phyloP scores from a whole-genome alignment of 1,140 invertebrate genomes.

The Phortica variegata region DNA sequence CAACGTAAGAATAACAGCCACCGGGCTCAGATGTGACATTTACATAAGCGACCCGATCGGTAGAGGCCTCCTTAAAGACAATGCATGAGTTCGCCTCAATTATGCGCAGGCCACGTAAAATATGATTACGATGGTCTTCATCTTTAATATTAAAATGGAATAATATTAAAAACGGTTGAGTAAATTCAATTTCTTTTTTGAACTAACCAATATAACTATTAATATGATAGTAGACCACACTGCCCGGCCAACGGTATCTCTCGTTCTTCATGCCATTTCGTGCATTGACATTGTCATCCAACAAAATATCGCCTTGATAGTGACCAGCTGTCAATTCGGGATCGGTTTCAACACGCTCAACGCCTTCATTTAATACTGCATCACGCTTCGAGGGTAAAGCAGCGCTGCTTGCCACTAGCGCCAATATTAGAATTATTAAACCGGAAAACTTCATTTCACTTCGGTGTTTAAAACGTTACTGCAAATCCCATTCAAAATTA shows the following conservation, averaged over 20 bases:
- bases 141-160: no score
- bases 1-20: slow-evolving; percentile 59
- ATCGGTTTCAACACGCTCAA: slow-evolving; percentile 2
- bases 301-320: slow-evolving; percentile 20
- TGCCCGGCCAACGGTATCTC: slow-evolving; percentile 11
- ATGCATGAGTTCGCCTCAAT: slow-evolving; percentile 52
- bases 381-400: no score
- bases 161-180: no score
- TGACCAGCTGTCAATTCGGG: slow-evolving; percentile 15
- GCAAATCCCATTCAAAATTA: no score
- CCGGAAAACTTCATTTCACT: no score
- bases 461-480: no score
- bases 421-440: no score
- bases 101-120: slow-evolving; percentile 34
- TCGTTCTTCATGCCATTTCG: slow-evolving; percentile 12
- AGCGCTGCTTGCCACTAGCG: no score
- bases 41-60: slow-evolving; percentile 18
- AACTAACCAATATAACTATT: slow-evolving; percentile 18
- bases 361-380: no score
- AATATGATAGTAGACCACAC: slow-evolving; percentile 17
- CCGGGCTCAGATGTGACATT: slow-evolving; percentile 12
- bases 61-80: slow-evolving; percentile 29
- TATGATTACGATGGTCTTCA: slow-evolving; percentile 9
- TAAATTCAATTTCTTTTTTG: no score
- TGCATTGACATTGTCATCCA: slow-evolving; percentile 1